Conservation (phyloP, 2,113 vertebrate species). For the Engystomops pustulosus region DNA sequence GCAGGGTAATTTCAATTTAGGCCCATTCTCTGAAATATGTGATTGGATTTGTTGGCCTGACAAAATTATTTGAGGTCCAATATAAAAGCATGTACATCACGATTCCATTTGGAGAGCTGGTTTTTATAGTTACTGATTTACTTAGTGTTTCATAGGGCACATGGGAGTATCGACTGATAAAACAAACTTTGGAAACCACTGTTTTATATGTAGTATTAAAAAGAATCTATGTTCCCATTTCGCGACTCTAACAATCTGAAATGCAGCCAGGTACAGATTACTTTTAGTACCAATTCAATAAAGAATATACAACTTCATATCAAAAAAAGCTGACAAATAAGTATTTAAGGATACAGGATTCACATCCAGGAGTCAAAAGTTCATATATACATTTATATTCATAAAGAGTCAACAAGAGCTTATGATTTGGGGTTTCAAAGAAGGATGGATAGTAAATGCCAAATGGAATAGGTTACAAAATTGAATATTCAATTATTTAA, state of each 20-base stretch:
- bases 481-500: too few relatives aligned
- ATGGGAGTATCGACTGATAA: slow-evolving; percentile 40
- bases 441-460: too few relatives aligned
- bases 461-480: too few relatives aligned
- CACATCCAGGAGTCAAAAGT: neutral
- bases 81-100: slow-evolving; percentile 34
- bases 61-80: slow-evolving; percentile 45
- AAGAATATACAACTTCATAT: slow-evolving; percentile 34
- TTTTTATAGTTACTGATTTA: slow-evolving; percentile 35
- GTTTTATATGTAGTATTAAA: slow-evolving; percentile 37
- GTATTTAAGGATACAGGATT: slow-evolving; percentile 12
- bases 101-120: slow-evolving; percentile 16
- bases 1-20: slow-evolving; percentile 64
- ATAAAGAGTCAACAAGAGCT: neutral
- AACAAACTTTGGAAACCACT: slow-evolving; percentile 10
- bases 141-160: slow-evolving; percentile 34
- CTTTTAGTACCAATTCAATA: slow-evolving; percentile 27
- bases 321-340: slow-evolving; percentile 17
- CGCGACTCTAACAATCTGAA: slow-evolving; percentile 10
- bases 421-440: neutral
- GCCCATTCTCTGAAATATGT: slow-evolving; percentile 67
- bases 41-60: slow-evolving; percentile 49
- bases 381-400: neutral
- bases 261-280: slow-evolving; percentile 14
- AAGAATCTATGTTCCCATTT: slow-evolving; percentile 35